These are phyloP conservation scores for Lasioglossum morio DNA, from an alignment of 2,888 invertebrate genomes.

Conservation along the genomic window DNA sequence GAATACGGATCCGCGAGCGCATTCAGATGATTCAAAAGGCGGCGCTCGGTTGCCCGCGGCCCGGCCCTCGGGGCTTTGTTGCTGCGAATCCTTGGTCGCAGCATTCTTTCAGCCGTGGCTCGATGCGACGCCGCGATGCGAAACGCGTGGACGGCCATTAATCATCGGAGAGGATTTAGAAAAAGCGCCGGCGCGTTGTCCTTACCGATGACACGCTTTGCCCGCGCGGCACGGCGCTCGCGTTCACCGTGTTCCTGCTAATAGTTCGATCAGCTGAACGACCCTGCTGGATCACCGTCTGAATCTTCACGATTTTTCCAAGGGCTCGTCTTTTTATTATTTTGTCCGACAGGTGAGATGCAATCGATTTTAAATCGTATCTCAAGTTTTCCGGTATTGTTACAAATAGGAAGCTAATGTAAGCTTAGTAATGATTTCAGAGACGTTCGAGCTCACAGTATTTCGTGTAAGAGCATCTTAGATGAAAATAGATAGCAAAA, in stretches of 20 bases:
- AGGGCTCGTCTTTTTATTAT: background rate
- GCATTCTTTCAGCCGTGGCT: slow-evolving; percentile 53
- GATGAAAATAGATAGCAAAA: background rate
- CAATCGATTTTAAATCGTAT: background rate
- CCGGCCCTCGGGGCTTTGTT: slow-evolving; percentile 44
- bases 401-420: background rate
- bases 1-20: slow-evolving; percentile 59
- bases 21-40: slow-evolving; percentile 59
- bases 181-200: slow-evolving; percentile 50
- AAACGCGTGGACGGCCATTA: slow-evolving; percentile 54
- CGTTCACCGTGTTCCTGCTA: slow-evolving; percentile 3
- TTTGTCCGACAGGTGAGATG: background rate
- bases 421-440: background rate
- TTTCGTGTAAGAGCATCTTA: background rate
- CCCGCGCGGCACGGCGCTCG: background rate
- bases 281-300: background rate
- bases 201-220: slow-evolving; percentile 50
- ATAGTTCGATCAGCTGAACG: slow-evolving; percentile 38
- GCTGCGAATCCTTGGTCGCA: slow-evolving; percentile 56
- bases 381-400: background rate
- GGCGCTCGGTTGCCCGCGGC: slow-evolving; percentile 30
- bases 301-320: background rate
- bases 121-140: slow-evolving; percentile 52
- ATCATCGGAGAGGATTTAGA: slow-evolving; percentile 60
- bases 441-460: background rate